Evolutionary conservation across 2,888 invertebrate species (phyloP), one percentile per base, ranked within the genome.

Genomic region (Eupithecia insigniata): DNA sequence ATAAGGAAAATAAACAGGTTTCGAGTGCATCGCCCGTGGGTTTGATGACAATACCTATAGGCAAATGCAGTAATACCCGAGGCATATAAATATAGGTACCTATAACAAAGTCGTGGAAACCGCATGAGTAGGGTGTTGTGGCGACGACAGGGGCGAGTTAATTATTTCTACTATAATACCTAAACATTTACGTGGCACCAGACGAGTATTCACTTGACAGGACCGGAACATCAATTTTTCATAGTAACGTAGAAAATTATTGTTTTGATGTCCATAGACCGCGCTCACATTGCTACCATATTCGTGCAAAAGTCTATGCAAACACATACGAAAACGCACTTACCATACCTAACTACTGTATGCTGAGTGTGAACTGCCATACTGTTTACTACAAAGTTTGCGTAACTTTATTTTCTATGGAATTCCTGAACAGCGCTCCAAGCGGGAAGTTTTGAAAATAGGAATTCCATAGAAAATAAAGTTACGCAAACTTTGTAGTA

Each of bases 1-100:
- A 88, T 87, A 86, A 85, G 80, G 79, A 76, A 80, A 78, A 78
- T 77, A 90, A 91, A 55, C 91, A 78, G 85, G 92, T 91, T 90
- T 84, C 69, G 80, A 82, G 85, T 82, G 85, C 85, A 81, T 80
- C 84, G 84, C 76, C 83, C 85, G 83, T 26, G 79, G 80, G 82
- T 88, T 88, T 87, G 86, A 85, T 87, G 86, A 85, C 86, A 88
- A 85, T 83, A 82, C 36, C 12, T 39, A 22, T 85, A 85, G 81
- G 84, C 84, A 86, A 86, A 85, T 85, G 85, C 85, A 84, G 82
- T 80, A 75, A 4, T 22, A 14, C 26, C 26, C 55, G 55, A 55
- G 22, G 5, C 10, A 55, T 55, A 55, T 26, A 55, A 51, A 22
- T 22, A 22, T 51, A n/a, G n/a, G 46, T 0, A 10, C n/a, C n/a